These are phyloP conservation scores for Pharmacophagus antenor DNA, from an alignment of 2,888 invertebrate species.

Conservation along the genomic window DNA sequence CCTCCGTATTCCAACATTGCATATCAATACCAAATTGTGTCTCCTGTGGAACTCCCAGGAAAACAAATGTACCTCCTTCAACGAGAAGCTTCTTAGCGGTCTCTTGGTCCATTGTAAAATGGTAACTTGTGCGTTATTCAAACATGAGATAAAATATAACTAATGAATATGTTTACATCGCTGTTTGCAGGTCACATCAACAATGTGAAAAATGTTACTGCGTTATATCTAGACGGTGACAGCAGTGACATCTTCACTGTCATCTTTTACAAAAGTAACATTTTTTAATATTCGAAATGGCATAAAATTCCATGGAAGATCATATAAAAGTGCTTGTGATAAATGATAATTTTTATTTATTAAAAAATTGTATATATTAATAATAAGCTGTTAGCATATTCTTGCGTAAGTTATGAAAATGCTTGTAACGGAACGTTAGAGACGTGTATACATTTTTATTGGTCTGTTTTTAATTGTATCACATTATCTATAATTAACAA, in stretches of 20 bases:
- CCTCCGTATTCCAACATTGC: conserved; percentile 91
- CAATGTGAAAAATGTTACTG: neutral
- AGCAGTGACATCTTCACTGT: conserved; percentile 12
- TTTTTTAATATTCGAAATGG: neutral
- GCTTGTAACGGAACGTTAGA: neutral
- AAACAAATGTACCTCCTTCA: conserved; percentile 91
- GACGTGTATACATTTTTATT: neutral
- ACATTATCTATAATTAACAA: conserved; percentile 1
- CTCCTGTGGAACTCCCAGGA: conserved; percentile 92
- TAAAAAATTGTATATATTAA: neutral
- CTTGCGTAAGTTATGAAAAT: neutral
- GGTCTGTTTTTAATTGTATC: neutral
- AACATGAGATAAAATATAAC: conserved; percentile 47
- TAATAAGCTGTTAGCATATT: neutral
- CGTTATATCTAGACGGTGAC: conserved; percentile 5
- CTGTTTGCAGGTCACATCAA: conserved; percentile 23
- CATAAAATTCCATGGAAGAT: neutral
- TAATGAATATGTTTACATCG: conserved; percentile 60
- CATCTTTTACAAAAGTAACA: neutral
- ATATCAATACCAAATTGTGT: conserved; percentile 98
- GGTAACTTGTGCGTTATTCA: conserved; percentile 36
- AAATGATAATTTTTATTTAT: neutral
- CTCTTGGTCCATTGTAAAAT: conserved; percentile 85
- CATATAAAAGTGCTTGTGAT: neutral
- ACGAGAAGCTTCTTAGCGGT: conserved; percentile 87